These are phyloP conservation scores for Actinia equina DNA, from an alignment of 64 coral and sea anemone species.

Conservation along the genomic window DNA sequence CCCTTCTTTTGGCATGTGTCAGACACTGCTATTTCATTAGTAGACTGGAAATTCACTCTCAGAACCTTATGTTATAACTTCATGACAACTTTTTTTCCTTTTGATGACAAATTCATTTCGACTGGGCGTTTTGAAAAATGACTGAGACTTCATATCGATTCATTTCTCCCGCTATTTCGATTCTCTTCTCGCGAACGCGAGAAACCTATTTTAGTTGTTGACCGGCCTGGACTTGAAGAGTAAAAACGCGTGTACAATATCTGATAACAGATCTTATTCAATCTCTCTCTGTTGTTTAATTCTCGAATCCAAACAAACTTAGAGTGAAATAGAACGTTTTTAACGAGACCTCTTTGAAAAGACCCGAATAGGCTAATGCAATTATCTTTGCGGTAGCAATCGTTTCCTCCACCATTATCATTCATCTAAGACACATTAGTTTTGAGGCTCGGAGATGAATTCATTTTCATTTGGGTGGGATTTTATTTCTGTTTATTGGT, in stretches of 20 bases:
- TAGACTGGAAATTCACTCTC: neutral
- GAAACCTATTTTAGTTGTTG: too few species aligned
- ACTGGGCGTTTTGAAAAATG: too few species aligned
- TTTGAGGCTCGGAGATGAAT: neutral
- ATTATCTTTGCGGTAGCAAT: neutral
- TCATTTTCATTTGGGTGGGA: slow-evolving; percentile 17
- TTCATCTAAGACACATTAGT: neutral
- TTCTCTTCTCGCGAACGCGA: too few species aligned
- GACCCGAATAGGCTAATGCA: neutral
- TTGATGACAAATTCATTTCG: too few species aligned
- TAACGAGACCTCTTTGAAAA: neutral
- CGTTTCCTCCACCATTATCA: slow-evolving; percentile 8
- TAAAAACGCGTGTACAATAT: neutral
- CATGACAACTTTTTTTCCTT: neutral
- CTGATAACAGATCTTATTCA: neutral
- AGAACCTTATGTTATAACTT: neutral
- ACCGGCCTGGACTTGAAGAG: too few species aligned
- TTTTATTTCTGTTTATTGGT: slow-evolving; percentile 8
- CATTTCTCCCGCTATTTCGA: too few species aligned
- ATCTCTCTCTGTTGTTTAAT: neutral
- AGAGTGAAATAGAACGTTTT: neutral
- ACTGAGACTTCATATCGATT: too few species aligned
- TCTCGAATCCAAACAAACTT: neutral
- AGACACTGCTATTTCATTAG: neutral
- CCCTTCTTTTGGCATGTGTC: neutral